Conservation (phyloP, 2,888 invertebrate species). For the Willowsia nigromaculata region DNA sequence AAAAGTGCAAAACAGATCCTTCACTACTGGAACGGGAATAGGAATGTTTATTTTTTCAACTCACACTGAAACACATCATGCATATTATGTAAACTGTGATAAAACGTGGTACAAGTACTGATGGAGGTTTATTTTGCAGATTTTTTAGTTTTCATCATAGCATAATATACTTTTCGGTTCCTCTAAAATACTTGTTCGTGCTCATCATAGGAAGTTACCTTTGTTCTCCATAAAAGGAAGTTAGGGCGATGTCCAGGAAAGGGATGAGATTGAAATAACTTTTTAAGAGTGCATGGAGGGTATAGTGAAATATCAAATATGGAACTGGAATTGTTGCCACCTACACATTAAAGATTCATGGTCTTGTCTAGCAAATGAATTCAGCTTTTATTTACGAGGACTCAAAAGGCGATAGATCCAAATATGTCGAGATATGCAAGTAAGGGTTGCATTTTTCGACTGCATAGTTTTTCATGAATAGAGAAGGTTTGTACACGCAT, state of each 20-base stretch:
- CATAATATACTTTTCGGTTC: too few relatives aligned
- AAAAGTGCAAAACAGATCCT: too few relatives aligned
- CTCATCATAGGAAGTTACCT: too few relatives aligned
- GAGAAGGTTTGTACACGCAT: too few relatives aligned
- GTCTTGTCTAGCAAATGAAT: background rate
- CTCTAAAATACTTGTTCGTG: too few relatives aligned
- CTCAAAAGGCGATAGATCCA: background rate
- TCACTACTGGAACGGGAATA: background rate
- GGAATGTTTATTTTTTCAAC: slow-evolving; percentile 6
- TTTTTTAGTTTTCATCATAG: too few relatives aligned
- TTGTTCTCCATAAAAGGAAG: slow-evolving; percentile 54
- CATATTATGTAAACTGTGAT: background rate
- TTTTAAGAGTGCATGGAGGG: background rate
- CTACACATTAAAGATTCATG: slow-evolving; percentile 26
- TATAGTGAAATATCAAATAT: background rate
- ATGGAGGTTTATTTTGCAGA: too few relatives aligned
- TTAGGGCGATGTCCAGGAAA: slow-evolving; percentile 57
- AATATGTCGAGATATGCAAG: too few relatives aligned
- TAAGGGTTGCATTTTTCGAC: background rate
- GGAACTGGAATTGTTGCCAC: background rate
- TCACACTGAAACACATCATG: too few relatives aligned
- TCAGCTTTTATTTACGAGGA: background rate
- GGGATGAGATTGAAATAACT: background rate
- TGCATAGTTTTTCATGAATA: too few relatives aligned
- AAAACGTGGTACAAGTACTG: too few relatives aligned